phyloP scores from a whole-genome alignment of 1,140 invertebrate genomes.

The Panagrolaimus sp. region DNA sequence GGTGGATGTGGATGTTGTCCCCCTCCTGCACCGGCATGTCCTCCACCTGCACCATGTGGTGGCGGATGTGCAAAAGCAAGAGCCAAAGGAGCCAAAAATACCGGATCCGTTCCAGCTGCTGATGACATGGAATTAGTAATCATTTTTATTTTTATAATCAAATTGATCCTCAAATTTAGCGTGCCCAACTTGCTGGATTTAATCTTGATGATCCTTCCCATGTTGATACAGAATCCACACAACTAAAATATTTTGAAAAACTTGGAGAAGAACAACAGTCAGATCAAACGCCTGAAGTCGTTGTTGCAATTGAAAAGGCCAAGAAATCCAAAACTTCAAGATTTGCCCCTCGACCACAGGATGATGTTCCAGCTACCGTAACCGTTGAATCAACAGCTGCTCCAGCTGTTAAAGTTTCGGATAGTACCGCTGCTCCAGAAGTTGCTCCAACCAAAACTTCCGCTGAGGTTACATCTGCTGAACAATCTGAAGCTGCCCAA shows the following conservation, averaged over 20 bases:
- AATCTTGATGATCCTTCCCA: neutral
- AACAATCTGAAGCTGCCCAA: neutral
- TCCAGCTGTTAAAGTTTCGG: neutral
- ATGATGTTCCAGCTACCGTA: neutral
- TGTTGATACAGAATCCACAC: neutral
- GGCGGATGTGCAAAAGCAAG: conserved; percentile 5
- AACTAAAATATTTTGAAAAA: conserved; percentile 11
- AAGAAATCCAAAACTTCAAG: neutral
- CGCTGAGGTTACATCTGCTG: neutral
- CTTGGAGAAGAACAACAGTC: conserved; percentile 16
- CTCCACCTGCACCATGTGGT: conserved; percentile 5
- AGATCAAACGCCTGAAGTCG: neutral
- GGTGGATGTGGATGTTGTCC: neutral
- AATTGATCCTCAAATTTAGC: neutral
- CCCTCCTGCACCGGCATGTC: conserved; percentile 5
- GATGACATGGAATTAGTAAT: conserved; percentile 11
- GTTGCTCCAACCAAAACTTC: neutral
- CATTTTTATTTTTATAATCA: neutral
- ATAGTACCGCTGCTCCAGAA: neutral
- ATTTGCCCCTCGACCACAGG: neutral
- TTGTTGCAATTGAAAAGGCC: neutral
- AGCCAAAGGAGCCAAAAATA: neutral
- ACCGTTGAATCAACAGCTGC: neutral
- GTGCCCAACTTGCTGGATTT: conserved; percentile 6
- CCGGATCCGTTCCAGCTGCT: neutral